Base-by-base conservation (phyloP, 2,888 invertebrate species). In the Cephalotes varians region DNA sequence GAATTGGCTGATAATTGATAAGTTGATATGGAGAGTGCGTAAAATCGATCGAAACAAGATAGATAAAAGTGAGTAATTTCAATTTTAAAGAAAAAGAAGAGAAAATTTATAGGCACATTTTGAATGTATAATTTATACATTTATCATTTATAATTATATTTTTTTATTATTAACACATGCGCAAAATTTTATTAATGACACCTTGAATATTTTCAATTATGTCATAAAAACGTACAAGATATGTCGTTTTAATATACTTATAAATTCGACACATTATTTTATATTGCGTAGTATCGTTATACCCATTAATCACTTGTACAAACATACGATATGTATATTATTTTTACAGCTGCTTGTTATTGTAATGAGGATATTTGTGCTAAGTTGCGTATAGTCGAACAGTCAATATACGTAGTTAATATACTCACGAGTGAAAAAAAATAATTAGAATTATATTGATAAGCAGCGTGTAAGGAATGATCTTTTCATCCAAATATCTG, bases 361-460 rank as follows among this genome's bases (percentile, higher is more conserved):
- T 77, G 44, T n/a, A 49, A 40, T 49, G 31, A 64, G 25, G 31
- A 49, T 25, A 34, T 80, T 74, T 37, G 25, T 31, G 40, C 44
- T 44, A 56, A 47, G 72, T 71, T 72, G 31, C 25, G 12, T 51
- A 74, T 28, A 28, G 65, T 44, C 60, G 31, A 58, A 69, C 49
- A 44, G 40, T 64, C 74, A 65, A 65, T 76, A 65, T 65, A 25
- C 37, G n/a, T 37, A 31, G 40, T 76, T 47, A 64, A 54, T 44
- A 44, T 12, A 37, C 6, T 7, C 34, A 2, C 0, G 40, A 25
- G 25, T 40, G 12, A 40, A 44, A 71, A 56, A 56, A 54, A 56
- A 34, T 28, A 5, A 79, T 71, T 79, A 58, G 44, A 0, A 79
- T 31, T 12, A 10, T 15, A 44, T 34, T 40, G 77, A 71, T 79